Conservation (phyloP, 2,888 invertebrate genomes). For the Meandrusa payeni region DNA sequence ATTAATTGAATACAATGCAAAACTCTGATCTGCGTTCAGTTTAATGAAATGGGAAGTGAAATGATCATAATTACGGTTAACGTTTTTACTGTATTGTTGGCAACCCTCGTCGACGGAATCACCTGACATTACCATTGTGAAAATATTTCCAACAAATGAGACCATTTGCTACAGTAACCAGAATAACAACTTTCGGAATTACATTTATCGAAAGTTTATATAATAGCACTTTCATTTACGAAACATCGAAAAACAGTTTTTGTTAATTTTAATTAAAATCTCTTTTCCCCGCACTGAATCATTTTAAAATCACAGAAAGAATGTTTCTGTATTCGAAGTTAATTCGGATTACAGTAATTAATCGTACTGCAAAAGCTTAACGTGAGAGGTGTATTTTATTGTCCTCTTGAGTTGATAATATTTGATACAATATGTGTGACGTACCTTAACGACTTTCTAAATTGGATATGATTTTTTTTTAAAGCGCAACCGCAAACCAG, state of each 20-base stretch:
- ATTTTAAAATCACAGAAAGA: conserved; percentile 33
- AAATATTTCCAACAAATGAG: conserved; percentile 73
- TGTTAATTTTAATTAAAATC: no score
- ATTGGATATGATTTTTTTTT: no score
- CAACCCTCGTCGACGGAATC: conserved; percentile 59
- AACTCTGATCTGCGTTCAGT: conserved; percentile 62
- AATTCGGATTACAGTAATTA: no score
- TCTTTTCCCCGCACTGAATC: no score
- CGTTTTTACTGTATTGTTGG: conserved; percentile 74
- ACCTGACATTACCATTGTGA: conserved; percentile 71
- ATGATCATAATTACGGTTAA: conserved; percentile 70
- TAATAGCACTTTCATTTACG: conserved; percentile 30
- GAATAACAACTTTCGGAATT: conserved; percentile 69
- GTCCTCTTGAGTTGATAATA: no score
- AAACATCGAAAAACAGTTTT: neutral
- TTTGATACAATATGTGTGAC: no score
- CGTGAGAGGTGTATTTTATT: no score
- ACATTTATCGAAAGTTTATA: conserved; percentile 55
- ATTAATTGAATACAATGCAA: conserved; percentile 50
- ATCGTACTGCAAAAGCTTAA: no score
- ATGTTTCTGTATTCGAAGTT: no score
- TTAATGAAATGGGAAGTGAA: conserved; percentile 73
- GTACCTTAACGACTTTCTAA: no score
- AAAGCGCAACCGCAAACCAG: no score
- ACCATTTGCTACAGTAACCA: conserved; percentile 66